Base-by-base conservation (phyloP, 2,888 invertebrate species). In the Nematopogon swammerdamellus region DNA sequence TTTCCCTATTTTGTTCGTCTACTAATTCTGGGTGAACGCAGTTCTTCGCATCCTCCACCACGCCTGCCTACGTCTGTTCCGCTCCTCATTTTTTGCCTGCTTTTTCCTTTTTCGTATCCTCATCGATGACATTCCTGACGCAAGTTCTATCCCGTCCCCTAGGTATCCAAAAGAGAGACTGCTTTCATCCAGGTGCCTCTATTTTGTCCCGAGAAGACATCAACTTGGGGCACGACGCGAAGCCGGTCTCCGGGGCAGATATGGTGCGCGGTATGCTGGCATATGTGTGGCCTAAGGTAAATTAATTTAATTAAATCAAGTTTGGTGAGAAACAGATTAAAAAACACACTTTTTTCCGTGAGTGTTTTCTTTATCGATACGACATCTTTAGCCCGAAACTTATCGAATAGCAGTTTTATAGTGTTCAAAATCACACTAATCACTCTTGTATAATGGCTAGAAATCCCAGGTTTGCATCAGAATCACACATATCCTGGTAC, bases 271-370 rank as follows among this genome's bases (percentile, higher is more conserved):
- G 90, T 48, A 96, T 98, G 95, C 68, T 93, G 67, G 84, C 85
- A 48, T 95, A 97, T 74, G 90, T 98, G 51, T 98, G 98, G 98
- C 98, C 98, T 19, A 90, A 92, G 82, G 91, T 91, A 56, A 68
- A 14, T 14, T 14, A 6, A 25, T 25, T 25, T 25, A n/a, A n/a
- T n/a, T n/a, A n/a, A n/a, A n/a, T n/a, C 25, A 25, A 10, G 25
- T 25, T 25, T 25, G 25, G 4, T 6, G 25, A 6, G 25, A 25
- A 6, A 25, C 4, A 25, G 4, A 25, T 25, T 6, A 25, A 25
- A 25, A 4, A 25, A 4, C 10, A 25, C 25, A 25, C 25, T 10
- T 25, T n/a, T n/a, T n/a, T n/a, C n/a, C n/a, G 43, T 20, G 52
- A 68, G 54, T 19, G 61, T 55, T 51, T 51, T 25, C 45, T 44